Base-by-base conservation (phyloP, 2,888 invertebrate genomes). In the Orthosia gracilis region DNA sequence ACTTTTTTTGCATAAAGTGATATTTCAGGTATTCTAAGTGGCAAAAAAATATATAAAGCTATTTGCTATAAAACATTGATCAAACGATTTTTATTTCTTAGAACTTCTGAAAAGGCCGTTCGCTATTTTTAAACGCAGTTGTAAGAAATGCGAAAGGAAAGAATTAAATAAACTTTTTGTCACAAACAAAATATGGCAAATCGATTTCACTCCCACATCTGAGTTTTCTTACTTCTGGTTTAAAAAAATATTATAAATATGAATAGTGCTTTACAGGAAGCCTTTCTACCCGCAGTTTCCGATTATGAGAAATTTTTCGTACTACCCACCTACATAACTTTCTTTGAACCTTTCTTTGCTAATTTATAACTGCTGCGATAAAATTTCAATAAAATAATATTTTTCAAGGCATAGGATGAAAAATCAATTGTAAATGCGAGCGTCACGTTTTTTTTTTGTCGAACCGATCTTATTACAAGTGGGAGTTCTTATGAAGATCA, bases 251-350 rank as follows among this genome's bases (percentile, higher is more conserved):
- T n/a, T n/a, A n/a, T n/a, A n/a, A n/a, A n/a, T n/a, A n/a, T n/a
- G n/a, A n/a, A 26, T 5, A 3, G 23, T 45, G n/a, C 17, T 9
- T 62, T 40, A 55, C 23, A 57, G 17, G 40, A 73, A 57, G 18
- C 40, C 17, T 55, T 66, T 26, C 18, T 40, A 18, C n/a, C 55
- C 12, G n/a, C n/a, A n/a, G 49, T 57, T 18, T 18, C 13, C 13
- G 11, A 75, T 74, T 26, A 23, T 23, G 40, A 21, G 59, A 49
- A 66, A 49, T 21, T 52, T 15, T 74, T 5, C n/a, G 1, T 3
- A 71, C 0, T 21, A 23, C 49, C 11, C 12, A 61, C 17, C 3
- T 50, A 9, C 40, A 40, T 40, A 40, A 40, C 40, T 40, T 40
- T 40, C 9, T 40, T 40, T 40, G 40, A 40, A 40, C 40, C 9